phyloP scores from a whole-genome alignment of 2,797 vertebrate species.

The Danionella dracula region DNA sequence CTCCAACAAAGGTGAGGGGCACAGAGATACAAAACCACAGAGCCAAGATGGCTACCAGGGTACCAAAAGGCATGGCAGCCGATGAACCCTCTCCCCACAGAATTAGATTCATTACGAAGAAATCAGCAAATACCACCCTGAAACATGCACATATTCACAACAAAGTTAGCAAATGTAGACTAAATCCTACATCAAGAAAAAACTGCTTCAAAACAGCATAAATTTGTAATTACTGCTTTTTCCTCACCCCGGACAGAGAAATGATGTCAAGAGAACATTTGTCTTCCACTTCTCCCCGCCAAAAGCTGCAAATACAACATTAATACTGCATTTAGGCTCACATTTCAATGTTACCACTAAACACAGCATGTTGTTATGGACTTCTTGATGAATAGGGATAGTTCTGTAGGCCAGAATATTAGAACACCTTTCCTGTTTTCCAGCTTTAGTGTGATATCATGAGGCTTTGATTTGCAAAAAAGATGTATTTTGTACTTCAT shows the following conservation, averaged over 20 bases:
- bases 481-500: too few species aligned
- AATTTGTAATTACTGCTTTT: neutral
- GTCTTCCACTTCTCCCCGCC: slow-evolving; percentile 96
- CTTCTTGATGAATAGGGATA: too few species aligned
- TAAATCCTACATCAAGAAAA: too few species aligned
- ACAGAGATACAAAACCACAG: slow-evolving; percentile 96
- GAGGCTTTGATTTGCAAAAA: too few species aligned
- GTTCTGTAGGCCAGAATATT: too few species aligned
- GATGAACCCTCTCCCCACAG: slow-evolving; percentile 93
- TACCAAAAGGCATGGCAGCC: slow-evolving; percentile 89
- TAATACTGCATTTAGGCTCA: neutral
- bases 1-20: slow-evolving; percentile 86
- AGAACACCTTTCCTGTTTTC: too few species aligned
- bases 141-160: slow-evolving; percentile 25
- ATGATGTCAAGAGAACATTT: slow-evolving; percentile 87
- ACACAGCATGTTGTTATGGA: too few species aligned
- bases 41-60: slow-evolving; percentile 86
- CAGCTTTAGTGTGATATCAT: too few species aligned
- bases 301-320: slow-evolving; percentile 51
- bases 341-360: too few species aligned
- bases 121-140: slow-evolving; percentile 90
- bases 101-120: slow-evolving; percentile 93
- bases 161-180: neutral
- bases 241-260: slow-evolving; percentile 89
- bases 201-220: neutral